A percentile compares a stretch with the other conserved stretches of the same genome.
phyloP scores from a whole-genome alignment of 2,113 vertebrate genomes.

The Excalfactoria chinensis region DNA sequence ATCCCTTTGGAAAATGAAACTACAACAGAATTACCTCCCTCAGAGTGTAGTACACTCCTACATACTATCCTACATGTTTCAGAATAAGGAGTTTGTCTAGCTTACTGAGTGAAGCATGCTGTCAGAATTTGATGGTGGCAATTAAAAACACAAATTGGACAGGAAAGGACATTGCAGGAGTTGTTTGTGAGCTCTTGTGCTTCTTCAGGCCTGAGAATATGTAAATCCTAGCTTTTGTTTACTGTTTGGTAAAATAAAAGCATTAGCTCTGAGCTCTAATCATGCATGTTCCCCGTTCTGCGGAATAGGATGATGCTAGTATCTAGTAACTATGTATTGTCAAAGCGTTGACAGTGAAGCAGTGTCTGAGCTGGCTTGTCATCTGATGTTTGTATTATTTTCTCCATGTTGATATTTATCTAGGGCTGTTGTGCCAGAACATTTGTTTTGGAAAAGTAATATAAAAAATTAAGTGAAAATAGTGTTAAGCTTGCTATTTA shows the following conservation, averaged over 20 bases:
- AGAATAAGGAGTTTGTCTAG: neutral
- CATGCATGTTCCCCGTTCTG: neutral
- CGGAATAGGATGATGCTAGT: neutral
- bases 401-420: neutral
- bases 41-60: neutral
- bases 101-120: neutral
- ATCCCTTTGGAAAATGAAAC: slow-evolving; percentile 6
- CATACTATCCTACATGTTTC: neutral
- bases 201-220: neutral
- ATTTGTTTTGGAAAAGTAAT: neutral
- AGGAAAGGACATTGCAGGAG: neutral
- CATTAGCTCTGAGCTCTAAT: neutral
- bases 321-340: neutral
- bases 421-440: neutral
- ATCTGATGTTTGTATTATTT: neutral
- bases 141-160: neutral
- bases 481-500: neutral
- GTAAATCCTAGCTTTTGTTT: neutral
- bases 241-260: neutral
- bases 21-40: neutral
- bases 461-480: neutral
- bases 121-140: neutral
- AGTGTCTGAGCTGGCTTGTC: neutral
- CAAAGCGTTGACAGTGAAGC: neutral
- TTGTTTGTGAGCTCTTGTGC: neutral